Evolutionary conservation across 2,797 vertebrate genomes (phyloP).

Genomic region (Chelidonichthys spinosus): DNA sequence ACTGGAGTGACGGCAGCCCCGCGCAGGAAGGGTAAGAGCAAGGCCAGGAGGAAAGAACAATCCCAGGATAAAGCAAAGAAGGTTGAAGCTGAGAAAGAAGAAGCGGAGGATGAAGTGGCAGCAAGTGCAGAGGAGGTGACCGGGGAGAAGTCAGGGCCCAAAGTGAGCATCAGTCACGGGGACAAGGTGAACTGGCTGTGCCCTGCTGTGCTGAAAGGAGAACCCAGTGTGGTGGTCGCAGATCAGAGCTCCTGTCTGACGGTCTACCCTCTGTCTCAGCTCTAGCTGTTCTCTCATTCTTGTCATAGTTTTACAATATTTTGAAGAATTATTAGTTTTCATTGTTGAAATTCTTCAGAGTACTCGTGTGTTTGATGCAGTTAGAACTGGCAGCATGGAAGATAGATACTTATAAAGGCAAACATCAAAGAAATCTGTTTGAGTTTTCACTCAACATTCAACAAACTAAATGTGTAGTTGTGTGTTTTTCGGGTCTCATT

Average conservation of each 20-base stretch:
- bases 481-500: not conserved
- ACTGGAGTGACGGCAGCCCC: slow-evolving; percentile 27
- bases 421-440: not conserved
- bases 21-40: slow-evolving; percentile 72
- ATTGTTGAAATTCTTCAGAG: not conserved
- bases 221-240: slow-evolving; percentile 88
- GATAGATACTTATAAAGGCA: not conserved
- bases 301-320: too few relatives aligned
- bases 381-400: not conserved
- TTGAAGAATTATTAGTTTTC: not conserved
- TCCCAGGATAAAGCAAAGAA: slow-evolving; percentile 47
- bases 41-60: slow-evolving; percentile 64
- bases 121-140: slow-evolving; percentile 16
- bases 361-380: not conserved
- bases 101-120: slow-evolving; percentile 42
- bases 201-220: slow-evolving; percentile 86
- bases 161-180: slow-evolving; percentile 87
- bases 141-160: slow-evolving; percentile 76
- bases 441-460: not conserved
- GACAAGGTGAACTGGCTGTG: slow-evolving; percentile 97
- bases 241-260: slow-evolving; percentile 90
- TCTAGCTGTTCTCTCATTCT: slow-evolving; percentile 43
- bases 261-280: slow-evolving; percentile 83
- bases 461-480: not conserved
- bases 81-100: slow-evolving; percentile 36